Evolutionary conservation across 2,797 vertebrate genomes (phyloP), one percentile per base, ranked within the genome.

Genomic region (Sebastes paucispinis): DNA sequence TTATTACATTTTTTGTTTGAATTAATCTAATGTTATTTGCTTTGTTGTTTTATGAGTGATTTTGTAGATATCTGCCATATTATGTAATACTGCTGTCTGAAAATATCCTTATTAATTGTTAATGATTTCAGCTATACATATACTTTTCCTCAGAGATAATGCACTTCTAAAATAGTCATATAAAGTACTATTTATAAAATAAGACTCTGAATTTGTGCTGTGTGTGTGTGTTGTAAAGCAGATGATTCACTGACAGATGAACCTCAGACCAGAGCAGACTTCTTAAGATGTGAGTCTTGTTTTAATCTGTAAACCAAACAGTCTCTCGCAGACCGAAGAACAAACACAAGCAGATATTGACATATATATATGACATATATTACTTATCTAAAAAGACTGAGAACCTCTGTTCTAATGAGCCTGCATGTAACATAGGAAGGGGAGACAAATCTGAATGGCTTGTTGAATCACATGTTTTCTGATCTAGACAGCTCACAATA

Each of bases 281-380:
- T 90, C 14, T 29, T 88, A 34, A 55, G 69, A 75, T 87, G 86
- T 86, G 25, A 86, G 84, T 77, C 10, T 16, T 24, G 57, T 84
- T 50, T 59, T 4, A 25, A 57, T 57, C 31, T 25, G 1, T 31
- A 63, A 50, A 31, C 18, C 66, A 52, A 25, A 71, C 55, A 58
- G 22, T 58, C 55, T 58, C 22, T 52, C 18, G 29, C 29, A 62
- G 31, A 24, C 20, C 0, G 6, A 32, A 13, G 12, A 43, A 25
- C 59, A 62, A 32, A 63, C 29, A 32, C 36, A 66, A 47, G 0
- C n/a, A 50, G 16, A 25, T 39, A 27, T 31, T 31, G 31, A 31
- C 31, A 31, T 31, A 31, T 31, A 31, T 31, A 31, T 31, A 31
- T 8, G 29, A 20, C 18, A 32, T 62, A 7, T n/a, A 63, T 22